A percentile compares a stretch with the other conserved stretches of the same genome.
Evolutionary conservation across 2,888 invertebrate species (phyloP).

Genomic region (Terebella lapidaria): DNA sequence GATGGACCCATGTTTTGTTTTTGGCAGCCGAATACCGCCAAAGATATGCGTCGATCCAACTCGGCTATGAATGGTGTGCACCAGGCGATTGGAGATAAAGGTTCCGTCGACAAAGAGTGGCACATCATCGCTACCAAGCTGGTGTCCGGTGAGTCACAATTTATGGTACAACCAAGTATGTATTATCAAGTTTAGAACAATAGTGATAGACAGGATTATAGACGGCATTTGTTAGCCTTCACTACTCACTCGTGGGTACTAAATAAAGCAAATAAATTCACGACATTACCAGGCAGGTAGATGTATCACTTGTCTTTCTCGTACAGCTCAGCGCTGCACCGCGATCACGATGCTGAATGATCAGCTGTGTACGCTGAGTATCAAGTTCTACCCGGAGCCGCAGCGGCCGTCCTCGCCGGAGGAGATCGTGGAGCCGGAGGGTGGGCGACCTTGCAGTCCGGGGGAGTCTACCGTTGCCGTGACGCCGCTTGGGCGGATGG

Average conservation of each 20-base stretch:
- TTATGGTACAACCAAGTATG: neutral
- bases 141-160: conserved; percentile 12
- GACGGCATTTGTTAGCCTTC: too few species aligned
- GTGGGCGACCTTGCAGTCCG: neutral
- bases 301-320: too few species aligned
- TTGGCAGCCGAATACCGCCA: too few species aligned
- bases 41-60: too few species aligned
- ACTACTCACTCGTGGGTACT: too few species aligned
- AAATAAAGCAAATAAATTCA: too few species aligned
- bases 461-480: neutral
- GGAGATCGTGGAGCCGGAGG: neutral
- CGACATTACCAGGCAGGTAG: too few species aligned
- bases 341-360: conserved; percentile 65
- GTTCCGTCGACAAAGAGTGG: neutral
- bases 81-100: too few species aligned
- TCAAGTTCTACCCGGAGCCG: conserved; percentile 36
- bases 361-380: conserved; percentile 61
- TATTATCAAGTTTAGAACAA: neutral
- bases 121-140: conserved; percentile 8
- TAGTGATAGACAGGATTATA: too few species aligned
- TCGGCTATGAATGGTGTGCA: too few species aligned
- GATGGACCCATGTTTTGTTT: too few species aligned
- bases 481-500: conserved; percentile 56
- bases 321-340: conserved; percentile 50
- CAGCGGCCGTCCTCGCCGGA: conserved; percentile 17